These are phyloP conservation scores for Saccostrea glomerata DNA, from an alignment of 1,140 invertebrate genomes.

Conservation along the genomic window DNA sequence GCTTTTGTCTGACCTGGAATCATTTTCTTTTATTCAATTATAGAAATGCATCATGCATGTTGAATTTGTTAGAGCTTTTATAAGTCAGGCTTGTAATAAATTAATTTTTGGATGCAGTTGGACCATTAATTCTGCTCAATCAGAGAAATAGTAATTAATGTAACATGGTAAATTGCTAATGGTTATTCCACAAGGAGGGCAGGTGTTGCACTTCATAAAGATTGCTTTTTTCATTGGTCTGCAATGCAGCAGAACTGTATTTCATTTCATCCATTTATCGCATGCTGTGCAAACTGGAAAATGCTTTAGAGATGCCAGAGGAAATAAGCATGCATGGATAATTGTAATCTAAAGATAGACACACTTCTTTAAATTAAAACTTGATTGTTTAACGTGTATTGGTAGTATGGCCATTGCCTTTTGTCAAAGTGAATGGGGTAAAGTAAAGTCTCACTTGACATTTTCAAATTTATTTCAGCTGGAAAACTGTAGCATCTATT, in stretches of 20 bases:
- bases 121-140: not conserved
- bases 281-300: slow-evolving; percentile 9
- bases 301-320: not conserved
- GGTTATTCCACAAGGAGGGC: not conserved
- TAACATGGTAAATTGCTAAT: too few species aligned
- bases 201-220: not conserved
- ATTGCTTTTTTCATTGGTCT: slow-evolving; percentile 26
- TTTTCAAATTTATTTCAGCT: not conserved
- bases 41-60: too few species aligned
- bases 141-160: not conserved
- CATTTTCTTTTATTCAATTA: too few species aligned
- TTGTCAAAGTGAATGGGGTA: not conserved
- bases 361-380: not conserved
- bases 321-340: not conserved
- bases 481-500: not conserved
- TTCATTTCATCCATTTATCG: slow-evolving; percentile 26
- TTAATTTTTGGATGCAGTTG: not conserved
- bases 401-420: not conserved
- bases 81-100: too few species aligned
- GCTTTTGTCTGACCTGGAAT: too few species aligned
- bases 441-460: not conserved
- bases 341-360: slow-evolving; percentile 1
- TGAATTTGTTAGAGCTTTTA: too few species aligned
- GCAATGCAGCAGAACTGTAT: not conserved
- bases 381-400: not conserved